These are phyloP conservation scores for Amphiprion percula DNA, from an alignment of 2,113 vertebrate species.

Conservation along the genomic window DNA sequence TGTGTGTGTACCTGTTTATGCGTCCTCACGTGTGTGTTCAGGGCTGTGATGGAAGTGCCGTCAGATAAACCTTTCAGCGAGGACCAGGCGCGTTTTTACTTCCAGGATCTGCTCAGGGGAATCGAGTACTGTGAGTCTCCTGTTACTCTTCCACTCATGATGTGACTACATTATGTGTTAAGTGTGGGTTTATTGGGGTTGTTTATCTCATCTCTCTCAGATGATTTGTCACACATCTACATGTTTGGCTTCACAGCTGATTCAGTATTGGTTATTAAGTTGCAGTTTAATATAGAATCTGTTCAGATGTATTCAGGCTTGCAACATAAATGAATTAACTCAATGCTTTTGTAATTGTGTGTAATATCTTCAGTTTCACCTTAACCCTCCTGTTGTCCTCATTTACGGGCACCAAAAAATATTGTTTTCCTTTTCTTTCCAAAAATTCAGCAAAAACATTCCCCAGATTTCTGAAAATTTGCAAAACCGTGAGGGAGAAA, in stretches of 20 bases:
- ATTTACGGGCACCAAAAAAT: too few species aligned
- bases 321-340: too few species aligned
- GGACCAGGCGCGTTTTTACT: constrained; percentile 96
- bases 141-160: background rate
- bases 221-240: background rate
- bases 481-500: too few species aligned
- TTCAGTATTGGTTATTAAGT: background rate
- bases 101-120: constrained; percentile 97
- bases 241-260: background rate
- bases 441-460: too few species aligned
- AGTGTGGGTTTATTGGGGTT: background rate
- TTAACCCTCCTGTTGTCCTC: too few species aligned
- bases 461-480: too few species aligned
- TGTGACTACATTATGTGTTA: background rate
- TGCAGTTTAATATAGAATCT: too few species aligned
- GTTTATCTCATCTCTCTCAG: background rate
- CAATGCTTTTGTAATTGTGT: too few species aligned
- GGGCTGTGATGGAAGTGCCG: constrained; percentile 98
- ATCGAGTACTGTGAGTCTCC: constrained; percentile 94
- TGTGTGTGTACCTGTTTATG: constrained; percentile 8
- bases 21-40: constrained; percentile 64
- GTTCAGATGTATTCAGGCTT: too few species aligned
- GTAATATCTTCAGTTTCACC: too few species aligned
- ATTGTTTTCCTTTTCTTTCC: too few species aligned
- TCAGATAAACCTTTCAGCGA: constrained; percentile 93